These are phyloP conservation scores for Armadillidium nasatum DNA, from an alignment of 1,140 invertebrate species.

Conservation along the genomic window DNA sequence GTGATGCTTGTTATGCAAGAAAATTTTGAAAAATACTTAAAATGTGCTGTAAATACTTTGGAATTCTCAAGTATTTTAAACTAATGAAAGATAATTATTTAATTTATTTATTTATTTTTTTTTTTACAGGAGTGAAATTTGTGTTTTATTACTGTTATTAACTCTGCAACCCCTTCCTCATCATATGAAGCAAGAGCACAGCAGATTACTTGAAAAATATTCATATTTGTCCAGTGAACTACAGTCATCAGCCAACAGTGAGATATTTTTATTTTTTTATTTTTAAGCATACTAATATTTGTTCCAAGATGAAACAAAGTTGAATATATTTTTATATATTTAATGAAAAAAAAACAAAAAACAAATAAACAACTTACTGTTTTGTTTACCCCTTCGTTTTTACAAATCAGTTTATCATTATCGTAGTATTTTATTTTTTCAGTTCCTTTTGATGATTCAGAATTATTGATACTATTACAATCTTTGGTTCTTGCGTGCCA, in stretches of 20 bases:
- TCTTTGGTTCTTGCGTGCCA: not conserved
- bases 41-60: too few relatives aligned
- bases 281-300: too few relatives aligned
- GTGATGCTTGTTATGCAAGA: too few relatives aligned
- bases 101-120: not conserved
- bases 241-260: not conserved
- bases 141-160: not conserved
- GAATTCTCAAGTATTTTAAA: too few relatives aligned
- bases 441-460: not conserved
- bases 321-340: too few relatives aligned
- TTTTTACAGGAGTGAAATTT: not conserved
- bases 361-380: too few relatives aligned
- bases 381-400: too few relatives aligned
- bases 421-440: not conserved
- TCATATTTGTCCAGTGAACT: not conserved
- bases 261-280: not conserved
- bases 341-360: too few relatives aligned
- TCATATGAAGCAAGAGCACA: not conserved
- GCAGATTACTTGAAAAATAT: not conserved
- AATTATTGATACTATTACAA: not conserved
- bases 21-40: too few relatives aligned
- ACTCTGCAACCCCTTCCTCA: not conserved
- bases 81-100: not conserved
- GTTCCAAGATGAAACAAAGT: too few relatives aligned
- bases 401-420: too few relatives aligned